Evolutionary conservation across 1,140 invertebrate species (phyloP).

Genomic region (Zaprionus africanus): DNA sequence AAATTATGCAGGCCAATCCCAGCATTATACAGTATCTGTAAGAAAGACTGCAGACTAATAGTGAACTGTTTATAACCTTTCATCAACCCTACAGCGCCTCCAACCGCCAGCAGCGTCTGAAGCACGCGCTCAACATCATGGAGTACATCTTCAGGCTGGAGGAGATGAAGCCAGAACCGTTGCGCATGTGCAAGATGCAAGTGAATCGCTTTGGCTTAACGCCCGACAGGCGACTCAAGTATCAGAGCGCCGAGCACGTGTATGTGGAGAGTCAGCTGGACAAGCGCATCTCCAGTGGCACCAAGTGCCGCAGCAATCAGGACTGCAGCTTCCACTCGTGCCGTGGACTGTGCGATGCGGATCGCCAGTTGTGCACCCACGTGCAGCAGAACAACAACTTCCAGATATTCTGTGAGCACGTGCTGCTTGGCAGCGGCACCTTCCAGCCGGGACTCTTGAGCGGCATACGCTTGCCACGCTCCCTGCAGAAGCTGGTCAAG

Average conservation of each 20-base stretch:
- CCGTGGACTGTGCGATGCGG: constrained; percentile 64
- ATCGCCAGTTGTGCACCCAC: constrained; percentile 58
- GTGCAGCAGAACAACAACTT: constrained; percentile 81
- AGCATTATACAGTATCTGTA: constrained; percentile 76
- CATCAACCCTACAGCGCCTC: constrained; percentile 45
- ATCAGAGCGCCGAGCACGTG: constrained; percentile 74
- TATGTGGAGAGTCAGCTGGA: constrained; percentile 76
- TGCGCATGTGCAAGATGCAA: constrained; percentile 81
- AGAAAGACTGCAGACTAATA: constrained; percentile 7
- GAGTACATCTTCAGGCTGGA: constrained; percentile 77
- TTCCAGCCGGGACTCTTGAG: constrained; percentile 70
- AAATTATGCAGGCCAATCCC: constrained; percentile 69
- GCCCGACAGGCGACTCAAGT: constrained; percentile 69
- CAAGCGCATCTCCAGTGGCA: constrained; percentile 66
- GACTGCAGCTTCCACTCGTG: constrained; percentile 77
- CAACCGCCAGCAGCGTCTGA: constrained; percentile 73
- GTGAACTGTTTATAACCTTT: not conserved
- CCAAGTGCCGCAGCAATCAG: constrained; percentile 53
- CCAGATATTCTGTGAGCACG: constrained; percentile 75
- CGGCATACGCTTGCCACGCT: constrained; percentile 55
- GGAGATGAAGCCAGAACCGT: constrained; percentile 78
- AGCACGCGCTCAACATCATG: constrained; percentile 76
- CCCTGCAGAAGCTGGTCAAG: constrained; percentile 61
- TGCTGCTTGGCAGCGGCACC: constrained; percentile 62
- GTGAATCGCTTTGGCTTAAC: constrained; percentile 74